phyloP scores from a whole-genome alignment of 2,113 vertebrate genomes.

The Melierax canorus region DNA sequence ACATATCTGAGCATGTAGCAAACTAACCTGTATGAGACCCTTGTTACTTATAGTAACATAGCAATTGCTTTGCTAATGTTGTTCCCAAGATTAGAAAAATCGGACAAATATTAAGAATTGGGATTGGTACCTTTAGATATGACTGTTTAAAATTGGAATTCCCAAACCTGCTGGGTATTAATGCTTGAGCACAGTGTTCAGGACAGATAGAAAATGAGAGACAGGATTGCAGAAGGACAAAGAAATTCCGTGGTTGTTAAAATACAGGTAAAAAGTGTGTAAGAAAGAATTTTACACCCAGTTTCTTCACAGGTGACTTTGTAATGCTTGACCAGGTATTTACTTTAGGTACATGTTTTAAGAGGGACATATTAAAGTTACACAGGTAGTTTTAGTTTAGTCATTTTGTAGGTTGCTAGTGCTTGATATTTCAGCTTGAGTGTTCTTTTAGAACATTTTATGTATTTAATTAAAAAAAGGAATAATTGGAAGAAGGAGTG shows the following conservation, averaged over 20 bases:
- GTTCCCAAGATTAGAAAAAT: not conserved
- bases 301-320: not conserved
- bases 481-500: not conserved
- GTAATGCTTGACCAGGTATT: not conserved
- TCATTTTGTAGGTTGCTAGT: not conserved
- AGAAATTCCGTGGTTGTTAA: not conserved
- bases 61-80: not conserved
- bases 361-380: not conserved
- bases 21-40: not conserved
- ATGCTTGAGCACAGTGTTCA: not conserved
- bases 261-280: not conserved
- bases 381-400: not conserved
- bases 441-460: not conserved
- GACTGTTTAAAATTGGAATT: not conserved
- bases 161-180: not conserved
- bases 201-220: not conserved
- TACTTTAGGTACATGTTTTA: not conserved
- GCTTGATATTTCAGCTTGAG: not conserved
- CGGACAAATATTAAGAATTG: not conserved
- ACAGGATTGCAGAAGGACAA: not conserved
- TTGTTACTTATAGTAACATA: not conserved
- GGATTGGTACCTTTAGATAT: not conserved
- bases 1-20: not conserved
- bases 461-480: not conserved
- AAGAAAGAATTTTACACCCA: not conserved